Evolutionary conservation across 1,140 invertebrate genomes (phyloP).

Genomic region (Dinothrombium tinctorium): DNA sequence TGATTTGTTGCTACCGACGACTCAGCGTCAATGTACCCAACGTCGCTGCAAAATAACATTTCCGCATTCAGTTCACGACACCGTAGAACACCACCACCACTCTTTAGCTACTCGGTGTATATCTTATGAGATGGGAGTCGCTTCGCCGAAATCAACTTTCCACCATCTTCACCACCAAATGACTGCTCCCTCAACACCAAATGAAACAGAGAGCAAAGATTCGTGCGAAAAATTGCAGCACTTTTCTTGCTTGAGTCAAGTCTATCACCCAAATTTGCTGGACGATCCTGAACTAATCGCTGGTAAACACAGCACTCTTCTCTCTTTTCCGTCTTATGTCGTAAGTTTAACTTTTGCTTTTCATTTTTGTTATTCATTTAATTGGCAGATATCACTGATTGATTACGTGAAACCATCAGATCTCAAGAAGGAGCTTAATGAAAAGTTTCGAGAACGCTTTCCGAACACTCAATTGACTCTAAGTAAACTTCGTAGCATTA

Average conservation of each 20-base stretch:
- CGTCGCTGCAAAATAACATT: not conserved
- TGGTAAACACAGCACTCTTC: slow-evolving; percentile 71
- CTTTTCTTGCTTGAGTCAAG: not conserved
- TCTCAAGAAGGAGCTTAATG: slow-evolving; percentile 88
- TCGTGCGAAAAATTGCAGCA: not conserved
- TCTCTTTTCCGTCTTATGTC: slow-evolving; percentile 89
- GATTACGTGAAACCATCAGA: slow-evolving; percentile 90
- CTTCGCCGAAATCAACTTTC: not conserved
- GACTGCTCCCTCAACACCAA: not conserved
- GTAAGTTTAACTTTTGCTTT: slow-evolving; percentile 21
- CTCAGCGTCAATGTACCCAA: not conserved
- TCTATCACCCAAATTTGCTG: slow-evolving; percentile 45
- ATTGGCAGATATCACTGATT: slow-evolving; percentile 47
- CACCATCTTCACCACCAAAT: not conserved
- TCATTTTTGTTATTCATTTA: not conserved
- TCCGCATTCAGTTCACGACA: not conserved
- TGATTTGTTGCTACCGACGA: slow-evolving; percentile 1
- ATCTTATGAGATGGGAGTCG: not conserved
- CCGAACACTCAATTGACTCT: slow-evolving; percentile 78
- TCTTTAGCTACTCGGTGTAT: not conserved
- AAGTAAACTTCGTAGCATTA: slow-evolving; percentile 72
- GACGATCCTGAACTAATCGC: slow-evolving; percentile 87
- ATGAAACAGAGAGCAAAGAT: not conserved
- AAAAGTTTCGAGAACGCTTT: slow-evolving; percentile 86
- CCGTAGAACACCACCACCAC: not conserved